Base-by-base conservation (phyloP, 2,797 vertebrate species). In the Calcarius lapponicus region DNA sequence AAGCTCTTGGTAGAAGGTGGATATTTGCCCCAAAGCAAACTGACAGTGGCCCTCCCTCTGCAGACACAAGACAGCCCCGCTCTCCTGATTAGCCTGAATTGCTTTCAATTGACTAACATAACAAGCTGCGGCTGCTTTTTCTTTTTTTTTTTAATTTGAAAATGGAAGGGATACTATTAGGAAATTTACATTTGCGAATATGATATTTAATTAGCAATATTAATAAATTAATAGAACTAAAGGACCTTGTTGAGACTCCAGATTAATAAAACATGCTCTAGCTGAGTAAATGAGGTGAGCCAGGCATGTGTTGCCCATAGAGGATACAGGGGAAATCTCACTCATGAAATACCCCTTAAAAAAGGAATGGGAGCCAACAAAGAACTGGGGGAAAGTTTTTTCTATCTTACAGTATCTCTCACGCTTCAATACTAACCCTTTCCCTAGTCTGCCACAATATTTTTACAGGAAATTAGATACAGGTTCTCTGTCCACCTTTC, bases 161-260 rank as follows among this genome's bases (percentile, higher is more conserved):
- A 97, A 97, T 97, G 97, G 96, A 98, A 97, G 93, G 96, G 97
- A 98, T 96, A 97, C 97, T 97, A 98, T 98, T 98, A 98, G 97
- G 97, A 98, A 98, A 98, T 98, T 98, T 98, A 98, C 97, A 98
- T 98, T 98, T 98, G 97, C 45, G 94, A 98, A 98, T 98, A 98
- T 98, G 97, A 97, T 98, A 97, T 97, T 98, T 98, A 98, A 98
- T 98, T 98, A 98, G 97, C 97, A 97, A 97, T 98, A 97, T 98
- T 98, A 98, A 98, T 98, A 98, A 98, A 98, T 98, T 98, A 98
- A 98, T 98, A 98, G 97, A 96, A 97, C 92, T 95, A 95, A 96
- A 97, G 97, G 97, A 97, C 97, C 97, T 98, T 97, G 97, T 97
- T 96, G 95, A 94, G 97, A 96, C 97, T 98, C 96, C 93, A 97